Percentiles rank a stretch among this genome's conserved stretches.
Evolutionary conservation across 2,888 invertebrate species (phyloP).

Genomic region (Meiosimyza platycephala): DNA sequence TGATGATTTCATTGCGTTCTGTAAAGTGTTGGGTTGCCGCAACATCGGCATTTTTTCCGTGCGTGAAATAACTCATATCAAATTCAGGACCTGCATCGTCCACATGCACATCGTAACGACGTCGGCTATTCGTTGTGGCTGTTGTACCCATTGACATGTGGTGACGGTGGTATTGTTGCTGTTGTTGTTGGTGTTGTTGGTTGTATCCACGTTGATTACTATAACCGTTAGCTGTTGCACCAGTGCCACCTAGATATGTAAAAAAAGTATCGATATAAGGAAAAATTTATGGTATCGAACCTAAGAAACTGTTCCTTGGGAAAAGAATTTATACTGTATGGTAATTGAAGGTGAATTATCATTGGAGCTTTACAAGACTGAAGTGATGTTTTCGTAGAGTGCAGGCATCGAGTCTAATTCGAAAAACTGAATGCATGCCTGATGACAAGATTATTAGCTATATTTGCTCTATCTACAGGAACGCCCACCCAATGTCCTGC

Average conservation of each 20-base stretch:
- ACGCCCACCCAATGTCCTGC: too few species aligned
- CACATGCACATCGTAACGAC: slow-evolving; percentile 42
- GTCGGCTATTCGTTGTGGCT: slow-evolving; percentile 37
- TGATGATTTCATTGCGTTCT: slow-evolving; percentile 47
- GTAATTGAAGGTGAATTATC: too few species aligned
- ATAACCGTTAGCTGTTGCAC: not conserved
- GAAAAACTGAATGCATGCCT: too few species aligned
- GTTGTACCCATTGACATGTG: slow-evolving; percentile 8
- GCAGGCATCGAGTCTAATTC: too few species aligned
- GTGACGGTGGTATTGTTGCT: slow-evolving; percentile 34
- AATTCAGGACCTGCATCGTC: slow-evolving; percentile 51
- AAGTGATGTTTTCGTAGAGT: too few species aligned
- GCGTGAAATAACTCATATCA: slow-evolving; percentile 59
- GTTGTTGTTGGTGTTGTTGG: slow-evolving; percentile 40
- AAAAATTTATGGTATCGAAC: too few species aligned
- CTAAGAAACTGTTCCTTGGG: too few species aligned
- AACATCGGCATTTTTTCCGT: slow-evolving; percentile 14
- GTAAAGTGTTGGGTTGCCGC: slow-evolving; percentile 26
- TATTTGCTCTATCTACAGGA: too few species aligned
- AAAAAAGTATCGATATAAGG: too few species aligned
- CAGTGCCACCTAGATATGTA: not conserved
- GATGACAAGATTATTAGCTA: too few species aligned
- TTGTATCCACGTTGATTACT: slow-evolving; percentile 9
- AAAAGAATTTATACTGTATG: too few species aligned
- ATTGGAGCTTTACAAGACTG: too few species aligned